Conservation (phyloP, 2,888 invertebrate species). For the Sinelater perroti region DNA sequence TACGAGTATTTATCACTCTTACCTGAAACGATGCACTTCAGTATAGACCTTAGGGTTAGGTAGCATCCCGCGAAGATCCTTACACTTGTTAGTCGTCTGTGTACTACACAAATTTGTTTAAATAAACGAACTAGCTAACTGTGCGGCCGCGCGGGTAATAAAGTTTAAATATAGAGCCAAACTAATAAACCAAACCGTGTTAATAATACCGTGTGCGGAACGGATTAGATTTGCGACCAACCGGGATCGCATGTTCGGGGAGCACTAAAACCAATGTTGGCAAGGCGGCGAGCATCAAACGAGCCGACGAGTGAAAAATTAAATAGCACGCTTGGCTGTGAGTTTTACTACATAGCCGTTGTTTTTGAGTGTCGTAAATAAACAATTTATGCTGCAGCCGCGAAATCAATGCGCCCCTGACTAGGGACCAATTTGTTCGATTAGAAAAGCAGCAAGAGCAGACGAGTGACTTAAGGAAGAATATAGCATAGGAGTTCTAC, state of each 20-base stretch:
- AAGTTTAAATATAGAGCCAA: conserved; percentile 17
- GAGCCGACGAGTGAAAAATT: conserved; percentile 37
- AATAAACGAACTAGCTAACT: conserved; percentile 1
- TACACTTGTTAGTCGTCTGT: too few relatives aligned
- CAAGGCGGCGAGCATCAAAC: conserved; percentile 36
- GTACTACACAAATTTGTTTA: conserved; percentile 17
- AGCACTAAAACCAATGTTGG: conserved; percentile 30
- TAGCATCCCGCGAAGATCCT: too few relatives aligned
- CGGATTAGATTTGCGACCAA: conserved; percentile 31
- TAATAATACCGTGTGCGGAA: conserved; percentile 30
- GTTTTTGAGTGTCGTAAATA: conserved; percentile 40
- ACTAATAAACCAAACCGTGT: conserved; percentile 27
- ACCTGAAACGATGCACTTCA: too few relatives aligned
- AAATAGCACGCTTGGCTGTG: conserved; percentile 38
- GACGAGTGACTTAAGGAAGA: too few relatives aligned
- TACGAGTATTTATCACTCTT: too few relatives aligned
- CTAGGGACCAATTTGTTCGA: too few relatives aligned
- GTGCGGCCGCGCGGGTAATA: neutral
- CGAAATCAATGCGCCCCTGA: conserved; percentile 32
- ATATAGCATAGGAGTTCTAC: too few relatives aligned
- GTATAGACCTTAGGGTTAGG: too few relatives aligned
- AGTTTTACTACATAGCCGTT: conserved; percentile 37
- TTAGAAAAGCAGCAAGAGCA: too few relatives aligned
- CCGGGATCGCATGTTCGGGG: conserved; percentile 29
- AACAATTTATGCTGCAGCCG: conserved; percentile 35